Percentiles rank a stretch among this genome's conserved stretches.
Evolutionary conservation across 2,888 invertebrate species (phyloP).

Genomic region (Nomada fabriciana): DNA sequence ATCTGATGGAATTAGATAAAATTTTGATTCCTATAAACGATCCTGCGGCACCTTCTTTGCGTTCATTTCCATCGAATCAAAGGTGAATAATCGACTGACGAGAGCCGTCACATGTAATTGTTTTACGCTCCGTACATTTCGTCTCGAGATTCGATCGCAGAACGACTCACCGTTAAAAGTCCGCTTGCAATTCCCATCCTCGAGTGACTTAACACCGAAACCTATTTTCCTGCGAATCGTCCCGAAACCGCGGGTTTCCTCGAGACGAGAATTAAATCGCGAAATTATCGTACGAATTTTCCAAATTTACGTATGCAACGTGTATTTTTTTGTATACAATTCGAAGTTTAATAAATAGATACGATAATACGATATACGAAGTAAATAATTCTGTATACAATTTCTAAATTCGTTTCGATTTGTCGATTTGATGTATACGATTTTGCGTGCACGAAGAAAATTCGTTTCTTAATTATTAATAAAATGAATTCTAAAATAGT

Average conservation of each 20-base stretch:
- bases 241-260: background rate
- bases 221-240: background rate
- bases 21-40: too few relatives aligned
- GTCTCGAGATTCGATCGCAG: constrained; percentile 27
- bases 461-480: background rate
- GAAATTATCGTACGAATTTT: background rate
- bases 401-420: constrained; percentile 8
- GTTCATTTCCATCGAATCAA: too few relatives aligned
- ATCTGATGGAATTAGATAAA: too few relatives aligned
- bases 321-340: constrained; percentile 10
- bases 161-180: constrained; percentile 49
- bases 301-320: background rate
- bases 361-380: constrained; percentile 22
- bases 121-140: background rate
- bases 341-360: constrained; percentile 30
- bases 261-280: too few relatives aligned
- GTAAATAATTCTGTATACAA: constrained; percentile 35
- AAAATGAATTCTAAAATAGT: background rate
- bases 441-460: background rate
- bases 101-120: too few relatives aligned
- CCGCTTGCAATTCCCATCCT: constrained; percentile 7
- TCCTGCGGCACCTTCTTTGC: too few relatives aligned
- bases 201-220: background rate
- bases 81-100: too few relatives aligned
- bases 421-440: background rate